Evolutionary conservation across 2,113 vertebrate species (phyloP).

Genomic region (Calyptommatus sinebrachiatus): DNA sequence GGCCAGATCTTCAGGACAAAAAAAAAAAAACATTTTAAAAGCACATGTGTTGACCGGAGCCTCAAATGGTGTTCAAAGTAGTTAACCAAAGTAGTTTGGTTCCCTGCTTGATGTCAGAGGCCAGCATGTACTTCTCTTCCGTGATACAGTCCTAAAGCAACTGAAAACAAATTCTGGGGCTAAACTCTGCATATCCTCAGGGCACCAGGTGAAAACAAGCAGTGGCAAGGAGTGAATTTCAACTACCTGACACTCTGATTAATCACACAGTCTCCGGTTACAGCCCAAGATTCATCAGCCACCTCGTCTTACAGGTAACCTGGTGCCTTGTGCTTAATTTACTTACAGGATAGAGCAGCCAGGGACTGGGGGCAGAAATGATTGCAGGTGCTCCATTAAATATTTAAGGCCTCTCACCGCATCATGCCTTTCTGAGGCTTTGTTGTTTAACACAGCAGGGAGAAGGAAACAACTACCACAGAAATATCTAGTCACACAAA

Average conservation of each 20-base stretch:
- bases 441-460: neutral
- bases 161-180: neutral
- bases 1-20: no score
- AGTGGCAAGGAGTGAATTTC: neutral
- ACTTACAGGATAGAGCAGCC: neutral
- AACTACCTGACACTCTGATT: neutral
- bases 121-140: neutral
- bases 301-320: slow-evolving; percentile 11
- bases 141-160: neutral
- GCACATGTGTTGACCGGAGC: no score
- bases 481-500: neutral
- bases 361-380: neutral
- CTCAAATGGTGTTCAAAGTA: neutral
- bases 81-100: neutral
- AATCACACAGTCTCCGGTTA: neutral
- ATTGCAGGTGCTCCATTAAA: slow-evolving; percentile 12
- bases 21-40: no score
- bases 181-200: neutral
- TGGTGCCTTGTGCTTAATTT: neutral
- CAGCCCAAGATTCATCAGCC: neutral
- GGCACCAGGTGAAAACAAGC: no score
- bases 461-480: neutral
- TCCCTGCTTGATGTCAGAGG: neutral
- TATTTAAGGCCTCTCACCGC: slow-evolving; percentile 19
- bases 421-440: neutral